A percentile compares a stretch with the other conserved stretches of the same genome.
phyloP scores from a whole-genome alignment of 2,113 vertebrate species.

The Trogon surrucura region DNA sequence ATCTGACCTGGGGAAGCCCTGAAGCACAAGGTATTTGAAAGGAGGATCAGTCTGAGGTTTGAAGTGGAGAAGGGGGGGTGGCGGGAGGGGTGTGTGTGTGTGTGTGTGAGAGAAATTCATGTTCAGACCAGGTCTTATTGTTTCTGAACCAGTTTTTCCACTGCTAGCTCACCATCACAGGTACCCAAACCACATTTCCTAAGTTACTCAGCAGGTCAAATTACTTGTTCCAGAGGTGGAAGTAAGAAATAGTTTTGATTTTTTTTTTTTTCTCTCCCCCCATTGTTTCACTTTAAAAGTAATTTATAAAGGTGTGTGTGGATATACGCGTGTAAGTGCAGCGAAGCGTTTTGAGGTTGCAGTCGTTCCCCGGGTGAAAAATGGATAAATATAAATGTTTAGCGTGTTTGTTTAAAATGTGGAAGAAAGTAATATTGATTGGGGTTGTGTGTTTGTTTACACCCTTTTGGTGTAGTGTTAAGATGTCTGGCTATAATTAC shows the following conservation, averaged over 20 bases:
- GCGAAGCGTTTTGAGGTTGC: slow-evolving; percentile 63
- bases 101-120: slow-evolving; percentile 49
- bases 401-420: slow-evolving; percentile 73
- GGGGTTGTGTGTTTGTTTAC: slow-evolving; percentile 75
- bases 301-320: slow-evolving; percentile 55
- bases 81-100: background rate
- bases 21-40: slow-evolving; percentile 73
- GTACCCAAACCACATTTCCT: slow-evolving; percentile 59
- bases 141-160: slow-evolving; percentile 75
- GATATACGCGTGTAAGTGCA: background rate
- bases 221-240: slow-evolving; percentile 45
- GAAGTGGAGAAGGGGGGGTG: slow-evolving; percentile 36
- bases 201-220: slow-evolving; percentile 60
- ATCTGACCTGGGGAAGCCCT: slow-evolving; percentile 75
- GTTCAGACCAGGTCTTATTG: slow-evolving; percentile 71
- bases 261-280: background rate
- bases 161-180: slow-evolving; percentile 46
- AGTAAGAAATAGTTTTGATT: background rate
- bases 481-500: slow-evolving; percentile 81
- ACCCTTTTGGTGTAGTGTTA: slow-evolving; percentile 68
- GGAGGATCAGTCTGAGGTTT: slow-evolving; percentile 71
- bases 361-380: slow-evolving; percentile 40
- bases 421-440: slow-evolving; percentile 74
- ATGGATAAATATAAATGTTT: slow-evolving; percentile 68
- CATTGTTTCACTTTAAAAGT: slow-evolving; percentile 59